phyloP scores from a whole-genome alignment of 2,797 vertebrate genomes.

The Hemitrygon akajei region DNA sequence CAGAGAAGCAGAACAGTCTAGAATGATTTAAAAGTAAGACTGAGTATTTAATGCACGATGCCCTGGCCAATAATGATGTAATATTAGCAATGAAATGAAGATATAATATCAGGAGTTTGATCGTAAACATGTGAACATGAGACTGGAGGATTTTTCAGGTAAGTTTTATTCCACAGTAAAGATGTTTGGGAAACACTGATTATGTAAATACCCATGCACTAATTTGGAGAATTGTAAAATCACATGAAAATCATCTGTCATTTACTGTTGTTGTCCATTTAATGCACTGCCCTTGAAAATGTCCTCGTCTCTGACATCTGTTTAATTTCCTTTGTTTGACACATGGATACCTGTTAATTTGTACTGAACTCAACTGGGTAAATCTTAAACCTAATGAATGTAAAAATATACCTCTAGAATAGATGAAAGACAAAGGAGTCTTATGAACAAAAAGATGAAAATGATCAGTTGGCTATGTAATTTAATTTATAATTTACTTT shows the following conservation, averaged over 20 bases:
- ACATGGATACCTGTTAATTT: background rate
- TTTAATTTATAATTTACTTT: background rate
- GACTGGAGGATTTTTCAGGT: background rate
- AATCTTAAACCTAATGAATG: background rate
- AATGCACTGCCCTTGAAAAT: background rate
- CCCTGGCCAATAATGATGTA: background rate
- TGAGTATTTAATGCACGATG: background rate
- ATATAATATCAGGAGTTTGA: background rate
- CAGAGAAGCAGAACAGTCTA: background rate
- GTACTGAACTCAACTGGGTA: background rate
- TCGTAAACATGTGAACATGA: background rate
- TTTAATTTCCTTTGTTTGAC: background rate
- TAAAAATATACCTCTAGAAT: background rate
- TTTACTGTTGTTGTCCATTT: background rate
- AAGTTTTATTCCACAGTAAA: background rate
- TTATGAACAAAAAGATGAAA: background rate
- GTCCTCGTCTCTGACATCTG: background rate
- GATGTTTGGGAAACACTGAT: background rate
- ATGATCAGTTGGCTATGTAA: too few relatives aligned
- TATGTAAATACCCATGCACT: background rate
- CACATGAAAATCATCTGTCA: background rate
- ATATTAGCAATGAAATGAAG: background rate
- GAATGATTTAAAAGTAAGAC: background rate
- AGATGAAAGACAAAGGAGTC: background rate
- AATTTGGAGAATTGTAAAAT: conserved; percentile 12